Conservation (phyloP, 1,140 invertebrate genomes). For the Papilio xuthus region DNA sequence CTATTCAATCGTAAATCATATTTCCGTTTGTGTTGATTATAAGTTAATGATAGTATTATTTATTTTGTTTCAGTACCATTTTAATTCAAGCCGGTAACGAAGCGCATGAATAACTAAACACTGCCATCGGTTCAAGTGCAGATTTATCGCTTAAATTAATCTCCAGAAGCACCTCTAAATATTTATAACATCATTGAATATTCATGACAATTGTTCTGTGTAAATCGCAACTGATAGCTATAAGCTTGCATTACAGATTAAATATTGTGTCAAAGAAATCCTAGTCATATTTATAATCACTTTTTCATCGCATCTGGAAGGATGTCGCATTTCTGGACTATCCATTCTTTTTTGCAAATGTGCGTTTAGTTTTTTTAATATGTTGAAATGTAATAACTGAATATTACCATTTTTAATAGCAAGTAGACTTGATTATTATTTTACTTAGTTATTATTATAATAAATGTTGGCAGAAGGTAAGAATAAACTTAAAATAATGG, state of each 20-base stretch:
- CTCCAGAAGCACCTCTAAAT: slow-evolving; percentile 17
- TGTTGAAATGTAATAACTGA: no score
- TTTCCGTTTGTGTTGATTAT: no score
- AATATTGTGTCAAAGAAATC: background rate
- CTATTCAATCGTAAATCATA: no score
- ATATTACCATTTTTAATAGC: no score
- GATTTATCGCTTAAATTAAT: slow-evolving; percentile 26
- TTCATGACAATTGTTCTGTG: slow-evolving; percentile 12
- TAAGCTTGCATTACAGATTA: background rate
- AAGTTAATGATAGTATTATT: background rate
- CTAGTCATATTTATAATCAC: no score
- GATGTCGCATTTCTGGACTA: no score
- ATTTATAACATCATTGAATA: slow-evolving; percentile 20
- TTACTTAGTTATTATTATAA: no score
- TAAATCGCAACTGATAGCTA: slow-evolving; percentile 22
- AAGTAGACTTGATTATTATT: no score
- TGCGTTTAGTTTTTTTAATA: no score
- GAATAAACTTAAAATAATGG: background rate
- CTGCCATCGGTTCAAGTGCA: slow-evolving; percentile 21
- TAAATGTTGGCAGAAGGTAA: background rate
- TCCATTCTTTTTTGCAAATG: no score
- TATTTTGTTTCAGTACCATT: background rate
- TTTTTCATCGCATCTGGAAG: no score
- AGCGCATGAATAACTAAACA: slow-evolving; percentile 22
- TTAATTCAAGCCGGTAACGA: slow-evolving; percentile 4